These are phyloP conservation scores for Cinclus mexicanus DNA, from an alignment of 2,113 vertebrate genomes.

Conservation along the genomic window DNA sequence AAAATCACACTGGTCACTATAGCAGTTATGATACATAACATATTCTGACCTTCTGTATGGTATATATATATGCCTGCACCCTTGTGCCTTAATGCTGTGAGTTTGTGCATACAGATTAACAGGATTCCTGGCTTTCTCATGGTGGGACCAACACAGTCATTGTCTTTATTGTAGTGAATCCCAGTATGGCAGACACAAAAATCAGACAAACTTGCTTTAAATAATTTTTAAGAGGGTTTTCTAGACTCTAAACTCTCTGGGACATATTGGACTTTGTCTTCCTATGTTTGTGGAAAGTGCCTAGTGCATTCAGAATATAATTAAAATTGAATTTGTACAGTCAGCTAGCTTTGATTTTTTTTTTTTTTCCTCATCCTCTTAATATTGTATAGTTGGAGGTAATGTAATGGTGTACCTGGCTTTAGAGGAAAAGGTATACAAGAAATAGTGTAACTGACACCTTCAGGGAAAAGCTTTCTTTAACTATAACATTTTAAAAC, in stretches of 20 bases:
- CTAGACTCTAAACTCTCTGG: neutral
- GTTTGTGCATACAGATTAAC: neutral
- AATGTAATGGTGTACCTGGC: neutral
- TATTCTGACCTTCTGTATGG: neutral
- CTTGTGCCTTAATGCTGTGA: slow-evolving; percentile 27
- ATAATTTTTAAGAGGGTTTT: neutral
- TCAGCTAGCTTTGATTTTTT: neutral
- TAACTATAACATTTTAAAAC: neutral
- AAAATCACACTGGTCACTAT: neutral
- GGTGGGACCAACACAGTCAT: neutral
- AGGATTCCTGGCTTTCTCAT: neutral
- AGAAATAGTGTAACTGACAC: neutral
- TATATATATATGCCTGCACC: slow-evolving; percentile 1
- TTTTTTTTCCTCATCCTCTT: neutral
- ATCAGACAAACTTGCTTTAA: neutral
- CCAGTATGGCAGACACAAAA: neutral
- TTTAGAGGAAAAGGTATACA: neutral
- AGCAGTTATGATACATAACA: neutral
- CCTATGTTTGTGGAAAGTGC: slow-evolving; percentile 10
- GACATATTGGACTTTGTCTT: neutral
- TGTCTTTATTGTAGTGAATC: neutral
- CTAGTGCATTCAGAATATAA: slow-evolving; percentile 27
- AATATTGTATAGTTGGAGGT: neutral
- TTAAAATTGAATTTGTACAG: neutral
- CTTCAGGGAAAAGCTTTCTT: neutral